Conservation (phyloP, 1,140 invertebrate species). For the Spodoptera frugiperda region DNA sequence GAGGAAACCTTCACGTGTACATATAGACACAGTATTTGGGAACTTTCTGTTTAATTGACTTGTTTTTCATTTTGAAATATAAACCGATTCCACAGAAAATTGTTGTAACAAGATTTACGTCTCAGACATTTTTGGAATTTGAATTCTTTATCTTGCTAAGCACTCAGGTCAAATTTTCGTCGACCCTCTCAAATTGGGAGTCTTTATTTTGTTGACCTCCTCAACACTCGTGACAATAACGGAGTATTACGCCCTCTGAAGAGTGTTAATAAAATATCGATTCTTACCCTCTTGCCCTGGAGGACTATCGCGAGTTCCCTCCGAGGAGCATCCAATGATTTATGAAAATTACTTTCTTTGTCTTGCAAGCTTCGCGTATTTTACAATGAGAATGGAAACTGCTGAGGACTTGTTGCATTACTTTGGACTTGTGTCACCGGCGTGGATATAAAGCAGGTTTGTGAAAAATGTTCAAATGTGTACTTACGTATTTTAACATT, state of each 20-base stretch:
- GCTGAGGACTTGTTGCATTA: constrained; percentile 27
- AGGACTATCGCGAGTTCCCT: constrained; percentile 19
- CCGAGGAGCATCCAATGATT: constrained; percentile 18
- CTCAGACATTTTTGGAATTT: constrained; percentile 19
- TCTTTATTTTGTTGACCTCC: constrained; percentile 38
- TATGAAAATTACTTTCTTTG: constrained; percentile 41
- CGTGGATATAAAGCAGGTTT: not conserved
- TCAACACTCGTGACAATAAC: constrained; percentile 25
- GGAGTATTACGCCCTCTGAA: constrained; percentile 29
- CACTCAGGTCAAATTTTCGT: constrained; percentile 7
- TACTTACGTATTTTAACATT: not conserved
- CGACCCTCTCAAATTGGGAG: constrained; percentile 26
- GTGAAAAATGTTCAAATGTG: not conserved
- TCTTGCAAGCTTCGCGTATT: constrained; percentile 18
- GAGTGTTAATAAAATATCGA: constrained; percentile 44
- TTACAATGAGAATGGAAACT: not conserved
- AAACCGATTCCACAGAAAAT: not conserved
- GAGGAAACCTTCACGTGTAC: not conserved
- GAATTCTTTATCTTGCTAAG: constrained; percentile 29
- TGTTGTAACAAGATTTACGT: not conserved
- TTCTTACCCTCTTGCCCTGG: constrained; percentile 36
- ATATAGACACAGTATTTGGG: not conserved
- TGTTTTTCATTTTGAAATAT: not conserved
- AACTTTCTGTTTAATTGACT: not conserved
- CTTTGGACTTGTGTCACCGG: not conserved